phyloP scores from a whole-genome alignment of 2,113 vertebrate species.

The Herpailurus yagouaroundi region DNA sequence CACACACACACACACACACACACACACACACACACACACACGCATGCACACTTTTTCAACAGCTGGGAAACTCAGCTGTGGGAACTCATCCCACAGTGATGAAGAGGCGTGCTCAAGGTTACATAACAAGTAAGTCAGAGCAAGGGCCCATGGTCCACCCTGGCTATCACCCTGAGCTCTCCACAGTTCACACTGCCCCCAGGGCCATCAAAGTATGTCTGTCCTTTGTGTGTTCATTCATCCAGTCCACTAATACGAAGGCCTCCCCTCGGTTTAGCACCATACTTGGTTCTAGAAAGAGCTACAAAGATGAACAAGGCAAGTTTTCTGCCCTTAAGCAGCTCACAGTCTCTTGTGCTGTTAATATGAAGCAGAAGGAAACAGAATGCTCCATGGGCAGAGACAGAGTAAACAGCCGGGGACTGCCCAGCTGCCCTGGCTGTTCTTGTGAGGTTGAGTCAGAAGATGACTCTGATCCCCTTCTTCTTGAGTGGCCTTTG shows the following conservation, averaged over 20 bases:
- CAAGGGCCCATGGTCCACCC: background rate
- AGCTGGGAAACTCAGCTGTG: background rate
- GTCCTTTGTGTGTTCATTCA: background rate
- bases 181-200: no score
- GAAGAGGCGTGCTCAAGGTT: background rate
- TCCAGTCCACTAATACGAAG: background rate
- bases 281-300: background rate
- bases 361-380: conserved; percentile 1
- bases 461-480: background rate
- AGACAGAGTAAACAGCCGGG: background rate
- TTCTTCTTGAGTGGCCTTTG: background rate
- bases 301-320: background rate
- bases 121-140: background rate
- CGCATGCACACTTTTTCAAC: background rate
- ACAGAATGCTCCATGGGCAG: background rate
- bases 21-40: background rate
- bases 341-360: background rate
- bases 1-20: background rate
- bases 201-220: background rate
- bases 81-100: background rate
- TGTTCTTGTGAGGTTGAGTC: background rate
- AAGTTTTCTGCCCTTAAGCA: background rate
- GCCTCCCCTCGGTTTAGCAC: background rate
- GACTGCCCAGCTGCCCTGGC: background rate
- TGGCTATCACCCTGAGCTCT: no score